Conservation (phyloP, 2,113 vertebrate genomes). For the Leptodactylus fuscus region DNA sequence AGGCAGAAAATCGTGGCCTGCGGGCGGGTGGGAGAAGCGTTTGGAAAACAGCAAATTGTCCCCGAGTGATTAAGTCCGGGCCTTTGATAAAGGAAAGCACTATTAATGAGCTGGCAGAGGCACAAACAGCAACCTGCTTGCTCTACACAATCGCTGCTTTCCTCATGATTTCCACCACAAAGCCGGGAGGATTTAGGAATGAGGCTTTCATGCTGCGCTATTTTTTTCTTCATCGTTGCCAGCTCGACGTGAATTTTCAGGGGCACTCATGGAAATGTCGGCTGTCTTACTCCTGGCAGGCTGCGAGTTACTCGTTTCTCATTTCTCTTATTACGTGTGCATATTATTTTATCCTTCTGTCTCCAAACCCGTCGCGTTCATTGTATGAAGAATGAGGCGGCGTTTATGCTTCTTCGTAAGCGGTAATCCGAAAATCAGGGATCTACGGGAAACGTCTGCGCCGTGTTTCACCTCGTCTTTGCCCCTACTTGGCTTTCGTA, state of each 20-base stretch:
- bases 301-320: not conserved
- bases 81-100: conserved; percentile 56
- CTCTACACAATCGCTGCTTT: conserved; percentile 12
- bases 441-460: not conserved
- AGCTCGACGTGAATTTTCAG: conserved; percentile 24
- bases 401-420: conserved; percentile 13
- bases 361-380: not conserved
- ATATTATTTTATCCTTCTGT: conserved; percentile 24
- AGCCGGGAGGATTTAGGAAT: conserved; percentile 33
- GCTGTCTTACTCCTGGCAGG: conserved; percentile 6
- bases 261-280: conserved; percentile 13
- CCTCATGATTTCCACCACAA: conserved; percentile 34
- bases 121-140: not conserved
- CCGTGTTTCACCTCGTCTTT: not conserved
- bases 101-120: conserved; percentile 58
- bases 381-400: conserved; percentile 19
- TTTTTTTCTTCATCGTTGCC: conserved; percentile 6
- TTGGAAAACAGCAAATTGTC: conserved; percentile 49
- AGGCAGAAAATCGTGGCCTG: fast-evolving
- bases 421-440: not conserved
- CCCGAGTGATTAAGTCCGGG: conserved; percentile 29
- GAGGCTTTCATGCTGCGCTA: conserved; percentile 38
- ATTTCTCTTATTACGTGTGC: conserved; percentile 17
- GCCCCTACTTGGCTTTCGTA: too few relatives aligned
- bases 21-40: conserved; percentile 16